Percentiles rank a stretch among this genome's conserved stretches.
phyloP scores from a whole-genome alignment of 2,888 invertebrate species.

The Drosophila pseudotalamancana region DNA sequence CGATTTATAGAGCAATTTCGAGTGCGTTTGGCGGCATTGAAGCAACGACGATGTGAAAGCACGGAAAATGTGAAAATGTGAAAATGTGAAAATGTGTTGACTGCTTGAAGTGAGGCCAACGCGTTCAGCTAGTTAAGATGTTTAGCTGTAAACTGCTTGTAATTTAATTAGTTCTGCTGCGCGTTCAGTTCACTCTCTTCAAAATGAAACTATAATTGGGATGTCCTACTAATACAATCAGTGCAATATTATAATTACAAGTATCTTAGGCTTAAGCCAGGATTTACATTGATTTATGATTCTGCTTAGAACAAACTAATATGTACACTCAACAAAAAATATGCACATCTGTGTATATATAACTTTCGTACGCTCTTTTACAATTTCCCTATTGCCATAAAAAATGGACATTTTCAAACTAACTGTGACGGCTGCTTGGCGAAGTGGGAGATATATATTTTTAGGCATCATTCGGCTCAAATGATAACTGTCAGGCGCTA shows the following conservation, averaged over 20 bases:
- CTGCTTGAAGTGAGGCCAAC: slow-evolving; percentile 12
- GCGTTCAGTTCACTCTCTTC: too few relatives aligned
- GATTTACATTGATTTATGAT: too few relatives aligned
- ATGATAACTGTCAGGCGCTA: slow-evolving; percentile 53
- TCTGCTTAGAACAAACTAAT: too few relatives aligned
- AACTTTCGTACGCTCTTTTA: background rate
- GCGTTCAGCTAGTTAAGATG: slow-evolving; percentile 6
- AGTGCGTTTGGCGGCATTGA: slow-evolving; percentile 26
- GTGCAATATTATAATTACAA: too few relatives aligned
- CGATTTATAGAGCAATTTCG: slow-evolving; percentile 70
- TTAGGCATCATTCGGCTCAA: slow-evolving; percentile 41
- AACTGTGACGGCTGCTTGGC: slow-evolving; percentile 9
- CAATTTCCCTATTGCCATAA: background rate
- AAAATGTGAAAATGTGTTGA: slow-evolving; percentile 1
- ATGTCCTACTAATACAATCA: too few relatives aligned
- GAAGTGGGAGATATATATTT: slow-evolving; percentile 8
- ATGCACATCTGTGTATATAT: background rate
- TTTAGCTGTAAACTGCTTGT: slow-evolving; percentile 1
- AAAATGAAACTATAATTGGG: too few relatives aligned
- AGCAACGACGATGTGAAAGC: background rate
- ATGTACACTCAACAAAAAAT: background rate
- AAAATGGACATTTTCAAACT: background rate
- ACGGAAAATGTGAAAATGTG: too few relatives aligned
- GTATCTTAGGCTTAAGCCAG: too few relatives aligned
- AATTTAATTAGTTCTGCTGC: slow-evolving; percentile 5